Percentiles rank a stretch among this genome's conserved stretches.
These are phyloP conservation scores for Cisticola juncidis DNA, from an alignment of 2,113 vertebrate genomes.

Conservation along the genomic window DNA sequence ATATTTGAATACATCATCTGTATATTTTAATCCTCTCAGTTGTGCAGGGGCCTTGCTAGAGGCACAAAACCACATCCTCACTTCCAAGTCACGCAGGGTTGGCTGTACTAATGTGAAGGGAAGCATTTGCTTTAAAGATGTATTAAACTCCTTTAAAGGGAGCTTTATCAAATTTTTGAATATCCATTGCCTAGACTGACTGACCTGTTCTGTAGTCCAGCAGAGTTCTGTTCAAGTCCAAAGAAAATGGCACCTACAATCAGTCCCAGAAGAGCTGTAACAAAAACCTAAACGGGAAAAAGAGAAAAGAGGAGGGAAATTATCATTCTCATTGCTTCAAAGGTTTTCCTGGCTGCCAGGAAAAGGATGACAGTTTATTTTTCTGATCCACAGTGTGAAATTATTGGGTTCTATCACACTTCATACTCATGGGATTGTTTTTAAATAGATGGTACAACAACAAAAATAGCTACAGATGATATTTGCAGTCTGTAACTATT, in stretches of 20 bases:
- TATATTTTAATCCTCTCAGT: background rate
- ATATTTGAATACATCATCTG: background rate
- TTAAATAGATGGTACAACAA: background rate
- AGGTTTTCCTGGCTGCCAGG: background rate
- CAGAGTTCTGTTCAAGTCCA: slow-evolving; percentile 55
- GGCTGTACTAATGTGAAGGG: background rate
- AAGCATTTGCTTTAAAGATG: background rate
- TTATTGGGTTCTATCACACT: background rate
- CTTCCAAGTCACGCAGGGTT: accelerated
- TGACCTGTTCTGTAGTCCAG: slow-evolving; percentile 91
- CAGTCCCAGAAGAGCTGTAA: slow-evolving; percentile 81
- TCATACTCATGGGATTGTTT: background rate
- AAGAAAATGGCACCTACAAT: slow-evolving; percentile 88
- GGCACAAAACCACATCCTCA: background rate
- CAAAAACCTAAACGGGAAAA: slow-evolving; percentile 70
- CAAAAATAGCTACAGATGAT: background rate
- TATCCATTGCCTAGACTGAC: background rate
- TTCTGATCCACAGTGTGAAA: background rate
- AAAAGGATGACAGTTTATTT: background rate
- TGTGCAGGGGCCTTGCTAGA: background rate
- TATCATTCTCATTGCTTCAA: background rate
- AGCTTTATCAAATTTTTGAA: background rate
- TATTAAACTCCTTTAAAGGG: background rate
- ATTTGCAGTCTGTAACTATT: background rate
- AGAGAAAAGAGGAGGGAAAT: background rate